phyloP scores from a whole-genome alignment of 2,113 vertebrate genomes.

The Catharus minimus region DNA sequence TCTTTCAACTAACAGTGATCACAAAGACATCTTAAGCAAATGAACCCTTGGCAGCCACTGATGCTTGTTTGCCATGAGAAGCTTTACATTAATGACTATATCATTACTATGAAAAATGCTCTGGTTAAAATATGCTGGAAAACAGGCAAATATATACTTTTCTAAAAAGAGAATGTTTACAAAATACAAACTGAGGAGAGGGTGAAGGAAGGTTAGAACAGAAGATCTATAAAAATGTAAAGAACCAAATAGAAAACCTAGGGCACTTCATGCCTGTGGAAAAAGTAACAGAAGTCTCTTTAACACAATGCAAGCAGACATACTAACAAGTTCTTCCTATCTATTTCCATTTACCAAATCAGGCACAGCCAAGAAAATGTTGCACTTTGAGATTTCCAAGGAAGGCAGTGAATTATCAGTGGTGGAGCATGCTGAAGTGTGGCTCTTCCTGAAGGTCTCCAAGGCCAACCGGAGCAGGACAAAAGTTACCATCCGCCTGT shows the following conservation, averaged over 20 bases:
- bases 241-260: neutral
- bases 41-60: neutral
- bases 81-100: neutral
- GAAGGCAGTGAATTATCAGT: constrained; percentile 87
- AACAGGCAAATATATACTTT: neutral
- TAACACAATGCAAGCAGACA: neutral
- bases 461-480: constrained; percentile 91
- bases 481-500: constrained; percentile 87
- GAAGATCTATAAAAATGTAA: neutral
- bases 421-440: constrained; percentile 92
- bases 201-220: neutral
- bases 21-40: neutral
- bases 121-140: neutral
- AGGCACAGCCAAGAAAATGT: constrained; percentile 84
- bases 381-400: constrained; percentile 92
- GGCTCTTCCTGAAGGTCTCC: constrained; percentile 92
- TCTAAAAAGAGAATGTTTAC: neutral
- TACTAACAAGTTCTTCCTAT: constrained; percentile 58
- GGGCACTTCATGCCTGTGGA: neutral
- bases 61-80: neutral
- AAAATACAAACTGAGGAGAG: neutral
- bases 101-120: neutral
- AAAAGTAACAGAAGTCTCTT: neutral
- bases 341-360: constrained; percentile 61
- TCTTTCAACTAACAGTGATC: neutral